Evolutionary conservation across 2,113 vertebrate genomes (phyloP).

Genomic region (Collichthys lucidus): DNA sequence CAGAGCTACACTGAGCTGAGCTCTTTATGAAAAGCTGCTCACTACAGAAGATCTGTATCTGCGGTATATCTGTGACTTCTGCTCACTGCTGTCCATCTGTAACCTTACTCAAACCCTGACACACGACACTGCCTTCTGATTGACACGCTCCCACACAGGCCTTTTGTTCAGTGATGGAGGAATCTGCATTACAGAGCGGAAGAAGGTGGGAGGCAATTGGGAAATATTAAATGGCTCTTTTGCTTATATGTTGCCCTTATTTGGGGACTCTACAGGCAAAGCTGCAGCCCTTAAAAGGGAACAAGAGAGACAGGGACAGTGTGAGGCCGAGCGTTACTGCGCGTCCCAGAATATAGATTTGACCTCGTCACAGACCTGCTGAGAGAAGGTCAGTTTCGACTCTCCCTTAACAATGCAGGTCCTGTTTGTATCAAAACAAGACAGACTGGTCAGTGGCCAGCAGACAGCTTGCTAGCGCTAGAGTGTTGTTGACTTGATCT

Average conservation of each 20-base stretch:
- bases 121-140: conserved; percentile 15
- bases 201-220: conserved; percentile 44
- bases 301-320: conserved; percentile 47
- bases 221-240: conserved; percentile 77
- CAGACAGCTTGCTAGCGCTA: background rate
- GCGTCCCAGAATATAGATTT: background rate
- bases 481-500: background rate
- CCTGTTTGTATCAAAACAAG: too few species aligned
- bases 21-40: background rate
- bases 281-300: conserved; percentile 80
- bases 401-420: background rate
- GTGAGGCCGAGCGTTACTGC: conserved; percentile 14
- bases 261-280: conserved; percentile 66
- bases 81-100: conserved; percentile 31
- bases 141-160: conserved; percentile 52
- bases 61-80: background rate
- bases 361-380: background rate
- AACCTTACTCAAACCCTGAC: conserved; percentile 38
- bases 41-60: background rate
- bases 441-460: background rate
- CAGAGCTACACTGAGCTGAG: background rate
- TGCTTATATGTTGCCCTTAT: conserved; percentile 75
- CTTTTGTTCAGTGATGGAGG: conserved; percentile 52
- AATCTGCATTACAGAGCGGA: conserved; percentile 58
- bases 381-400: background rate